Evolutionary conservation across 2,888 invertebrate genomes (phyloP), one percentile per base, ranked within the genome.

Genomic region (Hololepta plana): DNA sequence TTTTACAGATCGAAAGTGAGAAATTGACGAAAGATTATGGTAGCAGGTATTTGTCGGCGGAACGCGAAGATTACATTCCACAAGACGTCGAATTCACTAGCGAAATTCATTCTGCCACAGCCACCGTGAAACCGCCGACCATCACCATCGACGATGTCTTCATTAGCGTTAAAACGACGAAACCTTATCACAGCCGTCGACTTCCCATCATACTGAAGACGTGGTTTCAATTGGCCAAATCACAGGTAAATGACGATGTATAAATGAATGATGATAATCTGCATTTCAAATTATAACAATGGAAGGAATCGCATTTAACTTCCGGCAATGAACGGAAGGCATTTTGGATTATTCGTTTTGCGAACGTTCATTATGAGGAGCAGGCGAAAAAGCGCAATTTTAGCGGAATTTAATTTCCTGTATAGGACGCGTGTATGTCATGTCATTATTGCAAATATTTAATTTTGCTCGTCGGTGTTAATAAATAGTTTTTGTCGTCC

Each of bases 141-240:
- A 73, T 79, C 38, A 69, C 67, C 40, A 59, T 87, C 42, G 69
- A 80, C 57, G 88, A 91, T 59, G 67, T 93, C 46, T 91, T 90
- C 58, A 82, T 93, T 53, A 85, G 85, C 60, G 88, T 95, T 29
- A 95, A 95, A 62, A 91, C 93, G 35, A 84, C 91, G 29, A 72
- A 74, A 51, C 72, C 73, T 57, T 88, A 84, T 59, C 88, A 93
- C 53, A 60, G 69, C 38, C 71, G 74, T 26, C 68, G 95, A 43
- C 55, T 96, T 46, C 77, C 79, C 28, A 67, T 87, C 36, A 80
- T 95, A 46, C 64, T 91, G 51, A 77, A 80, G 58, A 96, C 95
- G 33, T 96, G 95, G 95, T 90, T 88, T 54, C 80, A 80, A 54
- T 62, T 88, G 47, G 91, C 90, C 26, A 79, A 72, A 55, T 66